These are phyloP conservation scores for Eulemur rubriventer DNA, from an alignment of 2,797 vertebrate species.

Conservation along the genomic window DNA sequence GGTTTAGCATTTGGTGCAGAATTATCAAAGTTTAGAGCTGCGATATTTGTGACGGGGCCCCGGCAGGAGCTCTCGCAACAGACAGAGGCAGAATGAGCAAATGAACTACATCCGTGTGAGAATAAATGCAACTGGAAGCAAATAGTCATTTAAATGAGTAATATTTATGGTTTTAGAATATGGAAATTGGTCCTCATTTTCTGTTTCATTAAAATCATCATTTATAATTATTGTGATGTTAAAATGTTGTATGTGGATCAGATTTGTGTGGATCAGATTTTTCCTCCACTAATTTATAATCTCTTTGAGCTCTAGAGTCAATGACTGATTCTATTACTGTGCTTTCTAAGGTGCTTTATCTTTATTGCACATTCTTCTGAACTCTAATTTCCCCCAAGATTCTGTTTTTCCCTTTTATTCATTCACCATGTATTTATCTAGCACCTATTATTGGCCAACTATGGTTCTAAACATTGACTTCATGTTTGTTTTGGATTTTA, in stretches of 20 bases:
- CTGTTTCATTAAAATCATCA: neutral
- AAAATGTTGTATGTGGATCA: neutral
- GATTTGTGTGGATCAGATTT: neutral
- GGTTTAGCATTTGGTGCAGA: neutral
- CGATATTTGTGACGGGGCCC: neutral
- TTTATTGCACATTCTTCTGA: neutral
- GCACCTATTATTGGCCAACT: neutral
- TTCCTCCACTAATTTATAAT: constrained; percentile 17
- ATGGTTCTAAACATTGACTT: neutral
- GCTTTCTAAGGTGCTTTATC: neutral
- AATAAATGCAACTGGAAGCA: neutral
- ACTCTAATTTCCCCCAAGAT: neutral
- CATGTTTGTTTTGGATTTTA: neutral
- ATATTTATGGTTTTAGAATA: neutral
- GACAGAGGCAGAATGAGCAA: neutral
- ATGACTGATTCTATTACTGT: neutral
- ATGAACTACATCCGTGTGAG: neutral
- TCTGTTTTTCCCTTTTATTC: constrained; percentile 5
- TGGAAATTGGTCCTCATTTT: neutral
- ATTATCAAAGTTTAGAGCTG: neutral
- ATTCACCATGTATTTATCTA: neutral
- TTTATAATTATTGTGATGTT: neutral
- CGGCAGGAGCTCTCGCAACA: neutral
- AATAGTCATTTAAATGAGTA: neutral
- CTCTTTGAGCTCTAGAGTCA: neutral